Evolutionary conservation across 1,140 invertebrate genomes (phyloP).

Genomic region (Drosophila leontia): DNA sequence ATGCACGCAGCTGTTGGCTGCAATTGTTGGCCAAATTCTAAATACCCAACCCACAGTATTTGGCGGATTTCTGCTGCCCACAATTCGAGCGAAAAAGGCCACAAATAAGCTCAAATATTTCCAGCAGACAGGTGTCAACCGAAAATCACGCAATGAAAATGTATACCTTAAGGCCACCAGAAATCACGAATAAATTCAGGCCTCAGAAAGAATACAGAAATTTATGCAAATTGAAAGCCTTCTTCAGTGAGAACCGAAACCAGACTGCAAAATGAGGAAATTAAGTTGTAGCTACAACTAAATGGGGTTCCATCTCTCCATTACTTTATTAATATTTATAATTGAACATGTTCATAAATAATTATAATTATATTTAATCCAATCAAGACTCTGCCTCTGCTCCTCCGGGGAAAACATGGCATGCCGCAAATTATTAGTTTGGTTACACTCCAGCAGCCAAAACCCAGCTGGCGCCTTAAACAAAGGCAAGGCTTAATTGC

Average conservation of each 20-base stretch:
- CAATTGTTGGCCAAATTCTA: slow-evolving; percentile 49
- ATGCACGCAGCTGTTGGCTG: slow-evolving; percentile 54
- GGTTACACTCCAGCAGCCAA: slow-evolving; percentile 60
- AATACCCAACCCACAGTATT: slow-evolving; percentile 26
- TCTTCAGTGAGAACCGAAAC: slow-evolving; percentile 19
- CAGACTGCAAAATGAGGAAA: slow-evolving; percentile 16
- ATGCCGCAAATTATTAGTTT: slow-evolving; percentile 41
- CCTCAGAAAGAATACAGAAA: neutral
- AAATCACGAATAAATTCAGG: slow-evolving; percentile 12
- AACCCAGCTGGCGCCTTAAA: slow-evolving; percentile 30
- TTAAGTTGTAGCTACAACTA: slow-evolving; percentile 2
- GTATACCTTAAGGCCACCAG: slow-evolving; percentile 25
- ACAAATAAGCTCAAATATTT: slow-evolving; percentile 52
- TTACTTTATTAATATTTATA: slow-evolving; percentile 50
- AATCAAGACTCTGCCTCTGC: slow-evolving; percentile 10
- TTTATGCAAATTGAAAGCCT: slow-evolving; percentile 33
- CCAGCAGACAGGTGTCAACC: slow-evolving; percentile 45
- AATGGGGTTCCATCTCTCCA: slow-evolving; percentile 6
- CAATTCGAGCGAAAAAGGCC: slow-evolving; percentile 46
- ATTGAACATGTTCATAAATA: slow-evolving; percentile 36
- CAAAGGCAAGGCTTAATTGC: slow-evolving; percentile 38
- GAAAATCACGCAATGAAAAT: slow-evolving; percentile 51
- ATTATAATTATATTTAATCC: slow-evolving; percentile 29
- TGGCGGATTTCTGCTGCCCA: slow-evolving; percentile 38
- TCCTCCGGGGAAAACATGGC: slow-evolving; percentile 31